Conservation (phyloP, 2,888 invertebrate genomes). For the Pristionchus maxplancki region DNA sequence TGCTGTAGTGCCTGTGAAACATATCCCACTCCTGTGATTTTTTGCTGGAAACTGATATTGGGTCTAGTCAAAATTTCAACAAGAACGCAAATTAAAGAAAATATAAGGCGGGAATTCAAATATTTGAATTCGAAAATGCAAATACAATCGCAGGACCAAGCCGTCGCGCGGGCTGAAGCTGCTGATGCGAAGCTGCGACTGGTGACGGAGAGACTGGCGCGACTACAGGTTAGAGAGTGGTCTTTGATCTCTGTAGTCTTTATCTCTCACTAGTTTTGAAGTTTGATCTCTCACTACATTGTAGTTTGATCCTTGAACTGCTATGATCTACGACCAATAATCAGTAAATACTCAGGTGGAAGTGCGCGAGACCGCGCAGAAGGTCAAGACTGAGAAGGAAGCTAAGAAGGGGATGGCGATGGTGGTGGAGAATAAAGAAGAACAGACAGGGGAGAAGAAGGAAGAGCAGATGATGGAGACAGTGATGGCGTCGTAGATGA, state of each 20-base stretch:
- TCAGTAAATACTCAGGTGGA: background rate
- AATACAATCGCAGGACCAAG: background rate
- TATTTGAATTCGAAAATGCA: too few relatives aligned
- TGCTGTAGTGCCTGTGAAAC: too few relatives aligned
- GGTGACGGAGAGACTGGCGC: background rate
- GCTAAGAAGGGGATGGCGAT: background rate
- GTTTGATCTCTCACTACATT: too few relatives aligned
- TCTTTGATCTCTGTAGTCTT: too few relatives aligned
- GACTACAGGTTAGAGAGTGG: background rate
- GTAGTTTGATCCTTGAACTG: too few relatives aligned
- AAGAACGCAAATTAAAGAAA: background rate
- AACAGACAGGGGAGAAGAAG: too few relatives aligned
- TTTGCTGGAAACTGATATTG: background rate
- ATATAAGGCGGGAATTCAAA: background rate
- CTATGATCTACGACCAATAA: too few relatives aligned
- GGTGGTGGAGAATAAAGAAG: background rate
- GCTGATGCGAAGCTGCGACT: background rate
- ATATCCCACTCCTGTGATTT: too few relatives aligned
- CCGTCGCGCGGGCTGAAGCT: background rate
- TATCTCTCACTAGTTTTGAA: too few relatives aligned
- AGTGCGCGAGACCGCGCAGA: background rate
- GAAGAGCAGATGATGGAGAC: background rate
- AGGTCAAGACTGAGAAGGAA: background rate
- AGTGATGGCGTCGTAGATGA: background rate
- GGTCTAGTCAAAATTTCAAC: background rate